Evolutionary conservation across 2,797 vertebrate genomes (phyloP).

Genomic region (Menidia menidia): DNA sequence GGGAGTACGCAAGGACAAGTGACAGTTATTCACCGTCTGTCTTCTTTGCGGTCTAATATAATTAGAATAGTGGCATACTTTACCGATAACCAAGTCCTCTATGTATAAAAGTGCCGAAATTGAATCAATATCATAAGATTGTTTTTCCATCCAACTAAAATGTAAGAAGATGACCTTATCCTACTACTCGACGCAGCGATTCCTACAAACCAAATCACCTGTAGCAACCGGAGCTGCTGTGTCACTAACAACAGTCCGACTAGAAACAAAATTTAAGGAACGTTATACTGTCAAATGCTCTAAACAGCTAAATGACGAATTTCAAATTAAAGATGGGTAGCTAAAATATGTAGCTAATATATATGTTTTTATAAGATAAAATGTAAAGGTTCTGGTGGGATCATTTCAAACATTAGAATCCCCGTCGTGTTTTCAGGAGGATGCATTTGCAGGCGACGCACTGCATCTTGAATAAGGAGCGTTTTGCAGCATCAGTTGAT

Average conservation of each 20-base stretch:
- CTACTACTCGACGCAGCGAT: background rate
- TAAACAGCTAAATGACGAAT: background rate
- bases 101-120: accelerated
- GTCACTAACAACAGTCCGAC: constrained; percentile 47
- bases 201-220: constrained; percentile 35
- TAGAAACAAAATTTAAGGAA: constrained; percentile 46
- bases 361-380: no score
- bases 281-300: background rate
- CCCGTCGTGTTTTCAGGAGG: constrained; percentile 41
- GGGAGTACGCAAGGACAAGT: background rate
- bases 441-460: constrained; percentile 43
- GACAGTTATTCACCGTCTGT: constrained; percentile 2
- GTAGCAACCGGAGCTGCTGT: constrained; percentile 48
- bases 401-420: background rate
- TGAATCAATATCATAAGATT: background rate
- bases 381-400: no score
- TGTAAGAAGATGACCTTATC: constrained; percentile 33
- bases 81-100: background rate
- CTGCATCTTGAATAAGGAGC: constrained; percentile 53
- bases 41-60: constrained; percentile 7
- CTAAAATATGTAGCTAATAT: accelerated
- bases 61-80: constrained; percentile 5
- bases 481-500: constrained; percentile 55
- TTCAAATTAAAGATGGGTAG: accelerated
- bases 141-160: background rate